phyloP scores from a whole-genome alignment of 30 jellyfish, hydroid and myxozoan genomes.

The Turritopsis rubra region DNA sequence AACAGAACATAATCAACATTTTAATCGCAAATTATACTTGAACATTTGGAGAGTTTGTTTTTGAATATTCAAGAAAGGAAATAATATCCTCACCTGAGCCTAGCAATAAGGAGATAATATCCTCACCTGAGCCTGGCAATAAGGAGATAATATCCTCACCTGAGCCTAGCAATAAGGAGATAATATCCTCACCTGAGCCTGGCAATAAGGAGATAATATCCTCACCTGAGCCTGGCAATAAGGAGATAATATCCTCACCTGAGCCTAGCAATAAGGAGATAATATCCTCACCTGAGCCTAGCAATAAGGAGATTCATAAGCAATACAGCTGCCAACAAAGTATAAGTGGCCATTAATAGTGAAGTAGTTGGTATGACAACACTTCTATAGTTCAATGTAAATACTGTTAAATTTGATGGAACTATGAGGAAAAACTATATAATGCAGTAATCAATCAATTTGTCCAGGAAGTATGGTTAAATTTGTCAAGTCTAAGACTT shows the following conservation, averaged over 20 bases:
- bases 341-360: background rate
- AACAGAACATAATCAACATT: too few relatives aligned
- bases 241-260: background rate
- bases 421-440: background rate
- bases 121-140: background rate
- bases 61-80: background rate
- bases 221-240: too few relatives aligned
- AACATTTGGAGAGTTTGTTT: background rate
- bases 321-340: conserved; percentile 1
- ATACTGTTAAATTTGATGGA: conserved; percentile 9
- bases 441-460: too few relatives aligned
- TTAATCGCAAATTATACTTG: too few relatives aligned
- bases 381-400: background rate
- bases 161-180: background rate
- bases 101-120: too few relatives aligned
- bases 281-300: background rate
- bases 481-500: too few relatives aligned
- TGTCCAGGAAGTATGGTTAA: too few relatives aligned
- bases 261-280: too few relatives aligned
- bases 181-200: background rate
- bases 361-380: background rate
- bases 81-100: background rate
- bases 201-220: too few relatives aligned
- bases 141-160: background rate
- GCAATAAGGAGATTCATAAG: background rate